These are phyloP conservation scores for Spicauda simplicius DNA, from an alignment of 2,888 invertebrate species.

Conservation along the genomic window DNA sequence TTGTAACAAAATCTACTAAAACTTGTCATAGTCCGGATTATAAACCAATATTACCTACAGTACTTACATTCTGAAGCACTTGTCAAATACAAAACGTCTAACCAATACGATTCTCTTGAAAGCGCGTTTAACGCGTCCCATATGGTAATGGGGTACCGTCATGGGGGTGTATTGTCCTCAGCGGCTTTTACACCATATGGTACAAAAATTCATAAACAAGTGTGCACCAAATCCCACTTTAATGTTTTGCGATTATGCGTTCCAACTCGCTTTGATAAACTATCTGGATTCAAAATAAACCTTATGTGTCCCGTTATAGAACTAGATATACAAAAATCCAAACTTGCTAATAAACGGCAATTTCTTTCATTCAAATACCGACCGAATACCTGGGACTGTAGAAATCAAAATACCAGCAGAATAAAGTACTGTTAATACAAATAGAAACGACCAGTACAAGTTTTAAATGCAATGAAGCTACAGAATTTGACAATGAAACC, in stretches of 20 bases:
- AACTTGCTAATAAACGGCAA: neutral
- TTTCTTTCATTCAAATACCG: neutral
- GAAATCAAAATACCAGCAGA: conserved; percentile 2
- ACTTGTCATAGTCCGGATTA: neutral
- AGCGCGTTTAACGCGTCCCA: conserved; percentile 80
- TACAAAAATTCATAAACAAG: conserved; percentile 81
- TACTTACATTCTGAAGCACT: conserved; percentile 8
- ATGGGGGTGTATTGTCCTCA: conserved; percentile 79
- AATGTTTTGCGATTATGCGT: conserved; percentile 65
- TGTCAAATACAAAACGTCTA: conserved; percentile 23
- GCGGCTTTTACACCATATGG: conserved; percentile 83
- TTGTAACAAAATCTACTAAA: no score
- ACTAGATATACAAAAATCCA: conserved; percentile 5
- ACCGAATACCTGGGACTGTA: conserved; percentile 10
- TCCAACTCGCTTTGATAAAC: conserved; percentile 47
- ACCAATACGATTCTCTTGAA: conserved; percentile 76
- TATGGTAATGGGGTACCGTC: conserved; percentile 73
- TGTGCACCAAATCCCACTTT: conserved; percentile 73
- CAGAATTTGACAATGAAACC: conserved; percentile 59
- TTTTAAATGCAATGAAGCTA: conserved; percentile 64
- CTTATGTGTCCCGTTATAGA: conserved; percentile 38
- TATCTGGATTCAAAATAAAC: conserved; percentile 44
- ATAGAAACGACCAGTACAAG: conserved; percentile 56
- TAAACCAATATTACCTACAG: neutral
- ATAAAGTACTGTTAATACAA: conserved; percentile 44